These are phyloP conservation scores for Diplosoma virens DNA, from an alignment of 23 tunicate species.

Conservation along the genomic window DNA sequence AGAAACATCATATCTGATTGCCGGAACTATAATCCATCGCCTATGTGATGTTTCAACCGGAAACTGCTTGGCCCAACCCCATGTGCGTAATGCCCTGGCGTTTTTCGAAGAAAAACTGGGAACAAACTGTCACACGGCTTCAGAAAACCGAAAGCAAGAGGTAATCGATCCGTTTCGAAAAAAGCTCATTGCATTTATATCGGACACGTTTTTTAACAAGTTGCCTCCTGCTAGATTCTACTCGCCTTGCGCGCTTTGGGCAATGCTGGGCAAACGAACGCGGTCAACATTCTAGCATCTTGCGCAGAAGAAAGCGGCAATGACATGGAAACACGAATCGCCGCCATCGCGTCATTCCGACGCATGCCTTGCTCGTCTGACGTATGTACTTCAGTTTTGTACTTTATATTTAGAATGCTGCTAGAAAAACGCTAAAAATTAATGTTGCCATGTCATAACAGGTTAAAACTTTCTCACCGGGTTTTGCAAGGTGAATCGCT, in stretches of 20 bases:
- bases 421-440: no score
- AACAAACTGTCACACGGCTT: constrained; percentile 64
- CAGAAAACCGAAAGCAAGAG: constrained; percentile 50
- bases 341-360: constrained; percentile 76
- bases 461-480: no score
- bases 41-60: constrained; percentile 26
- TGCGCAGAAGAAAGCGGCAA: constrained; percentile 61
- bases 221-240: constrained; percentile 36
- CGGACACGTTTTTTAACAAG: not conserved
- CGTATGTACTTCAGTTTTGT: constrained; percentile 37
- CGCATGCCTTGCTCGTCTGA: constrained; percentile 79
- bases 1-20: constrained; percentile 54
- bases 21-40: constrained; percentile 77
- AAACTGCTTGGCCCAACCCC: constrained; percentile 54
- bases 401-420: no score
- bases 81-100: constrained; percentile 33
- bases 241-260: constrained; percentile 70
- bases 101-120: constrained; percentile 67
- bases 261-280: constrained; percentile 70
- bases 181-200: not conserved
- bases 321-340: constrained; percentile 78
- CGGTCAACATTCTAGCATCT: constrained; percentile 18
- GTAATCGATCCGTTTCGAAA: constrained; percentile 1
- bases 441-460: no score
- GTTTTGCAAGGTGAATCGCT: no score